A percentile compares a stretch with the other conserved stretches of the same genome.
Evolutionary conservation across 2,113 vertebrate species (phyloP).

Genomic region (Sander vitreus): DNA sequence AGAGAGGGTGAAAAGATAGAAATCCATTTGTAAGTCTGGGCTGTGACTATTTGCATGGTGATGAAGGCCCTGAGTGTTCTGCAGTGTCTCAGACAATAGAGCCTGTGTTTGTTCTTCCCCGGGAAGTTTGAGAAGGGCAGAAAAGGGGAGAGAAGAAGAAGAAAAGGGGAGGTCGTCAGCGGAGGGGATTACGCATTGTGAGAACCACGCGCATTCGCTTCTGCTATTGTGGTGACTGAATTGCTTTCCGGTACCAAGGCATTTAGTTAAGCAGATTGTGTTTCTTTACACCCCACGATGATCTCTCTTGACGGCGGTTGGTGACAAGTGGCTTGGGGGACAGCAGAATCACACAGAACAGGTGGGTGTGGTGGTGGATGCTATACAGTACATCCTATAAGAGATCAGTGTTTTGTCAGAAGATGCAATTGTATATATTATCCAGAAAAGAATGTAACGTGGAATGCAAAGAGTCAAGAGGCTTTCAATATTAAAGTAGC

Average conservation of each 20-base stretch:
- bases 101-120: conserved; percentile 90
- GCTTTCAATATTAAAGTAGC: conserved; percentile 10
- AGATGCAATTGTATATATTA: conserved; percentile 28
- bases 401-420: conserved; percentile 20
- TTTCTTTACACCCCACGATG: conserved; percentile 52
- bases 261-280: conserved; percentile 74
- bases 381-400: not conserved
- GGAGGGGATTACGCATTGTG: conserved; percentile 73
- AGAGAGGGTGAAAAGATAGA: conserved; percentile 71
- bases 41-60: conserved; percentile 87
- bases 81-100: conserved; percentile 89
- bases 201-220: conserved; percentile 52
- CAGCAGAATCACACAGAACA: conserved; percentile 58
- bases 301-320: conserved; percentile 44
- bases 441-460: not conserved
- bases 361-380: conserved; percentile 68
- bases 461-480: not conserved
- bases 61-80: conserved; percentile 87
- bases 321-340: conserved; percentile 55
- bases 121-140: conserved; percentile 77
- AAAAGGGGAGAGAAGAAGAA: conserved; percentile 75
- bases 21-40: conserved; percentile 84
- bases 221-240: conserved; percentile 61
- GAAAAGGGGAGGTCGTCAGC: conserved; percentile 74
- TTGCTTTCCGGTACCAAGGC: conserved; percentile 66